Percentiles rank a stretch among this genome's conserved stretches.
Conservation (phyloP, 2,113 vertebrate genomes). For the Calonectris borealis region DNA sequence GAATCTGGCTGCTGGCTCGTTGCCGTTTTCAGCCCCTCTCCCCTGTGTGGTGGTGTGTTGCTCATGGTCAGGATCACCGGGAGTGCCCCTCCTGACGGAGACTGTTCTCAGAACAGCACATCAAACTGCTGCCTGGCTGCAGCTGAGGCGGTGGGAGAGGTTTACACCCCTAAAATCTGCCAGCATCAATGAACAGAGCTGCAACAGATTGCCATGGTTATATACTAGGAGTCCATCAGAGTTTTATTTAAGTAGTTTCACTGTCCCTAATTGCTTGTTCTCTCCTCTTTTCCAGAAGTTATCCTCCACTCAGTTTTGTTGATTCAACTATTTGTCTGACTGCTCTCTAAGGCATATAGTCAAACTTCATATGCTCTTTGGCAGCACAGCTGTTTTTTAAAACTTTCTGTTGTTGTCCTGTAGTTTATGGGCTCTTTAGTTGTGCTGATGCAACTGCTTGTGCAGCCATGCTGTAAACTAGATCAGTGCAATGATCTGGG, state of each 20-base stretch:
- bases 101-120: not conserved
- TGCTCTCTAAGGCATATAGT: not conserved
- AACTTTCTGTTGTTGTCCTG: not conserved
- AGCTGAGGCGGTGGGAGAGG: not conserved
- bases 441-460: not conserved
- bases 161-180: not conserved
- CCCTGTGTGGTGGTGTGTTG: accelerated
- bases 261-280: not conserved
- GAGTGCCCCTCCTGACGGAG: not conserved
- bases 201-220: accelerated
- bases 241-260: not conserved
- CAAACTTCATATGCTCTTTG: not conserved
- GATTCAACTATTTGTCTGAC: not conserved
- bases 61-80: not conserved
- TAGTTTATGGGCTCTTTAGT: not conserved
- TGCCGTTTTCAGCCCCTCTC: not conserved
- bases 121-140: not conserved
- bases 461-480: not conserved
- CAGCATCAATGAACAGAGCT: not conserved
- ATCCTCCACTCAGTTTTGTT: not conserved
- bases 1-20: not conserved
- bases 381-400: not conserved
- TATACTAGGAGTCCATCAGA: not conserved
- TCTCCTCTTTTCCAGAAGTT: not conserved
- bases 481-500: not conserved